Base-by-base conservation (phyloP, 2,888 invertebrate species). In the Lepidocyrtinus sp. region DNA sequence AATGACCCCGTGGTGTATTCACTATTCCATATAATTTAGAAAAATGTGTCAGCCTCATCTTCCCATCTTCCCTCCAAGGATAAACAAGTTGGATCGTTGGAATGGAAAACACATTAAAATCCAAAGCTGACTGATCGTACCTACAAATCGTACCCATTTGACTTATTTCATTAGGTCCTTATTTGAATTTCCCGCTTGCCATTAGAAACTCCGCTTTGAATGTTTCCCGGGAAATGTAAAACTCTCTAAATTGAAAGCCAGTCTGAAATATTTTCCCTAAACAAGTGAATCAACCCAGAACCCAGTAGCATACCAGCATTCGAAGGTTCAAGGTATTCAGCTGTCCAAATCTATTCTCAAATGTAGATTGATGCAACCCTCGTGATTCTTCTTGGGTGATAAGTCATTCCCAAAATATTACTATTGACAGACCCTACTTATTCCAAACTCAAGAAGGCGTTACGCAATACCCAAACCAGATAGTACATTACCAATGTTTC, bases 301-400 rank as follows among this genome's bases (percentile, higher is more conserved):
- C 62, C 9, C 25, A 61, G 63, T n/a, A 68, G n/a, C 26, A 36
- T 21, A 36, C 5, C 3, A 25, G 21, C 45, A 70, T 45, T 36
- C 65, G 24, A 12, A 46, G 17, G n/a, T 27, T 17, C 7, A 46
- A 12, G 15, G 68, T 12, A 36, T 27, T 36, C n/a, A 21, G 63
- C 73, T 78, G 78, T 78, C 78, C 50, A 12, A 24, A 62, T 68
- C 61, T 21, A 77, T 82, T 84, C 82, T 84, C 73, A 85, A 86
- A 86, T 85, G 80, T 84, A 83, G 85, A 86, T 86, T 84, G 86
- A 86, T 86, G 85, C 83, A 83, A 78, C 86, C 86, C 86, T 81
- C 75, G 86, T 83, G 86, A 83, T 78, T 85, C 79, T 68, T n/a
- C n/a, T 67, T 70, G 78, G 82, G 86, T 85, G 84, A 85, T 86